Evolutionary conservation across 1,140 invertebrate genomes (phyloP), one percentile per base, ranked within the genome.

Genomic region (Drosophila aff.): DNA sequence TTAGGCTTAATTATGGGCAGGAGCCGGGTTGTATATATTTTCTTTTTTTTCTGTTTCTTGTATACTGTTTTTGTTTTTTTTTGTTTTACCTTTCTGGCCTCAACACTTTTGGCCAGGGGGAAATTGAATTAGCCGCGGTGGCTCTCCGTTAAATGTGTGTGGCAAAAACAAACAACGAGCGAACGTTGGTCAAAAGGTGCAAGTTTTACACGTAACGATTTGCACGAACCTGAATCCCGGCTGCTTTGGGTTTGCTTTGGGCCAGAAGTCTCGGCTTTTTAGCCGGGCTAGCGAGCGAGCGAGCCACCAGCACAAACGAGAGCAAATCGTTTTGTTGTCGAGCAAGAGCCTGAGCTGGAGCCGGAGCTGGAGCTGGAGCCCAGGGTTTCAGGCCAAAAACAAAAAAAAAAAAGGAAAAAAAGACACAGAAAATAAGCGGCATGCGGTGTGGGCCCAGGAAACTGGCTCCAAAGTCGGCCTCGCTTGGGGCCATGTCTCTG

Each of bases 321-420:
- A 90, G 86, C 85, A 90, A 90, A 90, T 90, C 85, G 85, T 90
- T 90, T 90, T 90, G 85, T 90, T 90, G 85, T 90, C 84, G 77
- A 74, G 71, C 73, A 74, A 71, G 63, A 46, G 63, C 49, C 21
- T 6, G n/a, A 31, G 47, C 26, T 1, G 3, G 33, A 36, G 33
- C 13, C 9, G 33, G 52, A 21, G 50, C 31, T 6, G 4, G 18
- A 50, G 47, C 9, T 23, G 15, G 33, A 57, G 53, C 15, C 53
- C 33, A 55, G 52, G 52, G 52, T 55, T 55, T 57, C 53, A 53
- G 52, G 41, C 23, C 1, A 15, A 44, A 33, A 65, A 23, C 18
- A 43, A 13, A 49, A 49, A 40, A 6, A 40, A 18, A 8, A 13
- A 26, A 36, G 23, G 44, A 33, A 18, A 67, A 23, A 69, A n/a